phyloP scores from a whole-genome alignment of 2,113 vertebrate species.

The Daboia siamensis region DNA sequence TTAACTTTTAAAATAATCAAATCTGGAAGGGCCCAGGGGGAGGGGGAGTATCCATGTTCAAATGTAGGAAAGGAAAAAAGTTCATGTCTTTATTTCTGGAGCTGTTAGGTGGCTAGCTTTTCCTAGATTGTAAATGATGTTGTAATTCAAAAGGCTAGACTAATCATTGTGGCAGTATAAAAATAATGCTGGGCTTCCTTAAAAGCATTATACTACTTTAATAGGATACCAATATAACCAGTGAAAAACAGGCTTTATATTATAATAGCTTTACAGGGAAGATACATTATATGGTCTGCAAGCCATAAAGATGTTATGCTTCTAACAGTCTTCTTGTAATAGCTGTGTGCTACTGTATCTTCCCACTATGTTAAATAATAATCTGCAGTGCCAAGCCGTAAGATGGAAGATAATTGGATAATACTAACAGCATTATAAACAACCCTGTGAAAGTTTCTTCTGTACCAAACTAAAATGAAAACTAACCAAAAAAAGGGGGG shows the following conservation, averaged over 20 bases:
- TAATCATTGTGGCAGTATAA: not conserved
- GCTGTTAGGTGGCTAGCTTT: not conserved
- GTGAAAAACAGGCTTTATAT: not conserved
- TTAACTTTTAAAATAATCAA: not conserved
- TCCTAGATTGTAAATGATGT: not conserved
- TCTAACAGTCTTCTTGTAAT: not conserved
- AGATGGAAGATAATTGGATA: not conserved
- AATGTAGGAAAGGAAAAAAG: not conserved
- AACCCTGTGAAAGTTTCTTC: not conserved
- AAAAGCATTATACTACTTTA: conserved; percentile 2
- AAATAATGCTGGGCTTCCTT: not conserved
- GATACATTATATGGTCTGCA: not conserved
- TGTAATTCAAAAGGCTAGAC: not conserved
- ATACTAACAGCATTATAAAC: not conserved
- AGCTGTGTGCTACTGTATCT: not conserved
- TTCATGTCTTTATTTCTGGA: not conserved
- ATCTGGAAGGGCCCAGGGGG: not conserved
- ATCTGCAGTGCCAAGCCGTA: not conserved
- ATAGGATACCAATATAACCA: not conserved
- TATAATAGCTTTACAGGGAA: not conserved
- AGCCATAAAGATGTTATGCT: not conserved
- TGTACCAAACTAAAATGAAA: not conserved
- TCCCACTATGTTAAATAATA: not conserved
- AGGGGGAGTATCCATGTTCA: not conserved
- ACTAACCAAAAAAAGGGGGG: not conserved